Conservation (phyloP, 2,113 vertebrate species). For the Columba livia region DNA sequence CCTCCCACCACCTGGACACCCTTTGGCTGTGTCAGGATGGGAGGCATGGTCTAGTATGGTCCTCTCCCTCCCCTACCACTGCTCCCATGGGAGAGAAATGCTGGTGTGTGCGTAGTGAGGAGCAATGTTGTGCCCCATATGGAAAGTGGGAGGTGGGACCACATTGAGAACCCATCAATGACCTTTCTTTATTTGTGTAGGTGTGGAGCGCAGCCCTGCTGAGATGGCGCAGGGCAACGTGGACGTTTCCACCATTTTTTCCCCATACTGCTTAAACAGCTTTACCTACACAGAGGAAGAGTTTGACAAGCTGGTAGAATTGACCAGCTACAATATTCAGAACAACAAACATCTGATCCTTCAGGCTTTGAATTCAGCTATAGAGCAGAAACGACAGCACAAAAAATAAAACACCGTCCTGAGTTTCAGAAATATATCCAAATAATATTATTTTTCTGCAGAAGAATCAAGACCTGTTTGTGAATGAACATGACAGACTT, state of each 20-base stretch:
- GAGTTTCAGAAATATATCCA: background rate
- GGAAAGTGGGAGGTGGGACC: background rate
- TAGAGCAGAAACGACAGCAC: constrained; percentile 24
- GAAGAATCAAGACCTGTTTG: background rate
- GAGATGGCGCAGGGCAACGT: constrained; percentile 74
- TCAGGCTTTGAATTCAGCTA: constrained; percentile 58
- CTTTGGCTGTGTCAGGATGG: background rate
- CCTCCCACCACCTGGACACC: background rate
- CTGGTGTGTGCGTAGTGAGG: accelerated
- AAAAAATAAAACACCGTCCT: background rate
- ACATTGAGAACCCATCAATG: background rate
- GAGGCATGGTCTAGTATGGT: accelerated
- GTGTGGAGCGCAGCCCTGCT: constrained; percentile 56
- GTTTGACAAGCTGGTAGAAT: constrained; percentile 74
- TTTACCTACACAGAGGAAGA: constrained; percentile 77
- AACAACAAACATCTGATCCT: constrained; percentile 76
- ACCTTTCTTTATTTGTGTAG: constrained; percentile 49
- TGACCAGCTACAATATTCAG: constrained; percentile 79
- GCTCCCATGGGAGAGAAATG: background rate
- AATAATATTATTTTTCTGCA: background rate
- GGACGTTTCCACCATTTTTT: constrained; percentile 71
- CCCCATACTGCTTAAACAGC: constrained; percentile 74
- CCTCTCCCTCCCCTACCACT: background rate
- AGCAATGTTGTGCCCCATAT: accelerated
- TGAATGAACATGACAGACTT: background rate